Base-by-base conservation (phyloP, 2,888 invertebrate species). In the Cinara cedri region DNA sequence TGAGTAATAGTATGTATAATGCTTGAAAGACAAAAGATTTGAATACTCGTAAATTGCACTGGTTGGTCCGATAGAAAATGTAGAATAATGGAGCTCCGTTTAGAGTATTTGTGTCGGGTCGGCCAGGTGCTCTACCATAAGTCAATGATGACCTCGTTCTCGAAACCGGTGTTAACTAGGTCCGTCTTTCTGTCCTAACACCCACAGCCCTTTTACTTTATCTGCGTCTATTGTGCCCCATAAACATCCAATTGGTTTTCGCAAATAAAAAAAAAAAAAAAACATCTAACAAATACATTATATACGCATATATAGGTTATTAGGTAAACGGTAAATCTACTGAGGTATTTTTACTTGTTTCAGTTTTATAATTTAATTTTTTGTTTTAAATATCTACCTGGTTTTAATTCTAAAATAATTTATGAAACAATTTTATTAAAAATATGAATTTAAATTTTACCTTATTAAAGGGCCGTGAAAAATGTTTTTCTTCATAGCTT, bases 111-210 rank as follows among this genome's bases (percentile, higher is more conserved):
- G 68, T 78, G 76, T 57, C 76, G 68, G 76, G 68, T 68, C 68
- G 76, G 49, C 68, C 76, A 68, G 76, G 76, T 78, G 76, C 76
- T 78, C 76, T 78, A 78, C 76, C 68, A 78, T 78, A 78, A 78
- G 66, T 78, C 68, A 78, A 51, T 78, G 68, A 78, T 78, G 76
- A 78, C 76, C 76, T 78, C 76, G 76, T 78, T 78, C 68, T 78
- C 68, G 68, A 78, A 78, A 78, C 76, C 76, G 76, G 76, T 78
- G 76, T 70, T 78, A 78, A 78, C 76, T 78, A 78, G 76, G 76
- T 78, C 57, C 49, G 68, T 76, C 68, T 76, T 60, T 76, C 76
- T 68, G 76, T 70, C 68, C 57, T 11, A 34, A 78, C 76, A 68
- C 68, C 76, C 68, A 78, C 66, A 68, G 68, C 76, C 76, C 76